These are phyloP conservation scores for Tetragnatha versicolor DNA, from an alignment of 1,140 invertebrate genomes.

Conservation along the genomic window DNA sequence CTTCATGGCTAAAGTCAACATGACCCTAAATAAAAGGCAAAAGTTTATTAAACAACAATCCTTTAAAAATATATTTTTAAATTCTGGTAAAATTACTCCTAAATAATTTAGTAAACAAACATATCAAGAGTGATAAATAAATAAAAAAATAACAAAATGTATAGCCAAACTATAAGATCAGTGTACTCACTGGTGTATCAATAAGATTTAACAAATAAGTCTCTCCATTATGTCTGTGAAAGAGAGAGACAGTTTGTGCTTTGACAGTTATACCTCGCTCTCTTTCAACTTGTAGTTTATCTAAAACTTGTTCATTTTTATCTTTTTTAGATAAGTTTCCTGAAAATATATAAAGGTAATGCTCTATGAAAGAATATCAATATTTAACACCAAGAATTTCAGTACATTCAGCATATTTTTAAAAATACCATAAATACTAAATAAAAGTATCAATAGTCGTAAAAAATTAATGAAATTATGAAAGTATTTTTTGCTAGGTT, in stretches of 20 bases:
- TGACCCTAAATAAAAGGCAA: conserved; percentile 73
- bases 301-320: conserved; percentile 80
- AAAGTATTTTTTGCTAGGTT: too few species aligned
- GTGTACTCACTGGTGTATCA: conserved; percentile 79
- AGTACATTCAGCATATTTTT: too few species aligned
- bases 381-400: too few species aligned
- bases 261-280: conserved; percentile 98
- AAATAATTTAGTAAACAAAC: too few species aligned
- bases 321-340: conserved; percentile 76
- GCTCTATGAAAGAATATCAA: too few species aligned
- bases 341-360: too few species aligned
- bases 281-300: conserved; percentile 87
- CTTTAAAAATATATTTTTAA: background rate
- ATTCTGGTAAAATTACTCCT: background rate
- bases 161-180: too few species aligned
- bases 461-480: too few species aligned
- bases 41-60: conserved; percentile 1
- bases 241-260: conserved; percentile 92
- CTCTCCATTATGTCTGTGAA: conserved; percentile 70
- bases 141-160: too few species aligned
- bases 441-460: too few species aligned
- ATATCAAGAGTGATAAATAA: too few species aligned
- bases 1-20: conserved; percentile 98
- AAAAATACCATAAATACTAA: too few species aligned
- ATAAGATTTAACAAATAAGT: conserved; percentile 94